Base-by-base conservation (phyloP, 2,113 vertebrate species). In the Lepisosteus osseus region DNA sequence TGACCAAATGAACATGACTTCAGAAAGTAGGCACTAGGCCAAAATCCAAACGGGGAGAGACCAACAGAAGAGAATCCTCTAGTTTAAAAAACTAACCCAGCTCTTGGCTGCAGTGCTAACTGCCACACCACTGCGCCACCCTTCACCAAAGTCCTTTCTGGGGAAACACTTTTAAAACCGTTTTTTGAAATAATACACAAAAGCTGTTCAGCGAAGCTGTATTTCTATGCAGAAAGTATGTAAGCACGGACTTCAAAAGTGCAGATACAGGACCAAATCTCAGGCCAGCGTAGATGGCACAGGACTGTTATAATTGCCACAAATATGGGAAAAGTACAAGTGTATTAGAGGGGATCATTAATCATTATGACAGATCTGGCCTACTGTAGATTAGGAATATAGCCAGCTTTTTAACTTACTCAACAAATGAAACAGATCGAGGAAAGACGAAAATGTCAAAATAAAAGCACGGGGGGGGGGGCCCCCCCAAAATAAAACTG, bases 301-400 rank as follows among this genome's bases (percentile, higher is more conserved):
- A 41, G 65, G 56, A 7, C 71, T 75, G 81, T 75, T 78, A 85
- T 83, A 87, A 79, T 65, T 29, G 6, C 56, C 83, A 78, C 68
- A 54, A 40, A 15, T 62, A 57, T 43, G 78, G 5, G 61, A 85
- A 83, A 86, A 78, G 76, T 82, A 61, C 74, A 69, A 65, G 73
- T 8, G 54, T 54, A 56, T 67, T 45, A 45, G 54, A 13, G 42
- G 61, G 12, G 47, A 45, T 47, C 70, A 75, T 81, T 82, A 62
- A 73, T 78, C 29, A n/a, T 62, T 13, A 6, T 76, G 71, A 17
- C 77, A 78, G 77, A 54, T 71, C 70, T 72, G 67, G 79, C 76
- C 75, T 13, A 17, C 15, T 17, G 15, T 17, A 1, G 42, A 67
- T 54, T 2, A 45, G 55, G 63, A 68, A 43, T 15, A 2, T 13